Evolutionary conservation across 2,888 invertebrate genomes (phyloP).

Genomic region (Rhaphigaster nebulosa): DNA sequence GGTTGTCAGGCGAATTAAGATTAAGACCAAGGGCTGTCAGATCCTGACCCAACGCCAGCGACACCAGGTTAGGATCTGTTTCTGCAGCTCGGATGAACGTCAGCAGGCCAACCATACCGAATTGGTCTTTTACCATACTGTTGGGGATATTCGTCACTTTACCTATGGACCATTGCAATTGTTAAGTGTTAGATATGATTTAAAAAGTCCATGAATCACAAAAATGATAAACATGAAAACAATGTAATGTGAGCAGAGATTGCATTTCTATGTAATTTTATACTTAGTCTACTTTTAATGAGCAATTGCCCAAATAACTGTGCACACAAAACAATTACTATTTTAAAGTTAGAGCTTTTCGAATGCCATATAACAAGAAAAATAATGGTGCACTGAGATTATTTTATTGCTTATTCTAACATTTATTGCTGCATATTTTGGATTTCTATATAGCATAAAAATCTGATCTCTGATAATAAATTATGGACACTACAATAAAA

Average conservation of each 20-base stretch:
- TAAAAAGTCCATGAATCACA: background rate
- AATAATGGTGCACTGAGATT: no score
- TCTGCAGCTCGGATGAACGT: constrained; percentile 98
- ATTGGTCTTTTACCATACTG: constrained; percentile 99
- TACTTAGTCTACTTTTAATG: no score
- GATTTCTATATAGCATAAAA: background rate
- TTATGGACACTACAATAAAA: background rate
- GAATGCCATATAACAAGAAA: no score
- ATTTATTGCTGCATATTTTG: background rate
- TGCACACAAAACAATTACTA: no score
- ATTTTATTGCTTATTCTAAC: no score
- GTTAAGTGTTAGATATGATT: background rate
- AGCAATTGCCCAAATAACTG: no score
- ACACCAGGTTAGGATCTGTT: constrained; percentile 95
- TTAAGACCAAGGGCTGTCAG: constrained; percentile 97
- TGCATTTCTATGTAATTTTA: background rate
- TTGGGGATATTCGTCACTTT: constrained; percentile 98
- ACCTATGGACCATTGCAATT: constrained; percentile 73
- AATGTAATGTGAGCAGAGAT: background rate
- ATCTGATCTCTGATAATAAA: background rate
- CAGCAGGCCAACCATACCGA: constrained; percentile 98
- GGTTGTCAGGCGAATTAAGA: constrained; percentile 97
- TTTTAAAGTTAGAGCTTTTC: no score
- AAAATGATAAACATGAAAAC: background rate
- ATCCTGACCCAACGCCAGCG: constrained; percentile 97